Conservation (phyloP, 2,797 vertebrate species). For the Alectoris magna region DNA sequence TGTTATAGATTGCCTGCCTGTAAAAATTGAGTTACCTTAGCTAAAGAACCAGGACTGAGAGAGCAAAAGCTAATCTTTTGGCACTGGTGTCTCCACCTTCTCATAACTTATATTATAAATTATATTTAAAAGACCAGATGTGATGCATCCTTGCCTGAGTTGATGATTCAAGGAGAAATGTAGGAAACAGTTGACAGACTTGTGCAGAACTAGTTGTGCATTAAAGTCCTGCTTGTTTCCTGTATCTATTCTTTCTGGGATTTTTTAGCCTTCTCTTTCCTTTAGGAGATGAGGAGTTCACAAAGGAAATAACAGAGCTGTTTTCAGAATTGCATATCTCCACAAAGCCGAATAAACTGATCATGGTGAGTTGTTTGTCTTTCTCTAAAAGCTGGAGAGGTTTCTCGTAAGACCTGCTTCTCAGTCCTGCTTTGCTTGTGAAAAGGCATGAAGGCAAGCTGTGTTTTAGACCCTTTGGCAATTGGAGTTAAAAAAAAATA, state of each 20-base stretch:
- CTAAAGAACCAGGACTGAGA: background rate
- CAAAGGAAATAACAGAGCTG: constrained; percentile 84
- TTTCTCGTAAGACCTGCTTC: background rate
- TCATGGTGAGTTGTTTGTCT: constrained; percentile 79
- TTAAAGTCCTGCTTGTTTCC: background rate
- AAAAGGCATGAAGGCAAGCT: background rate
- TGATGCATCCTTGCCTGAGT: background rate
- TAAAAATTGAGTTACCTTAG: background rate
- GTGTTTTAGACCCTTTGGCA: background rate
- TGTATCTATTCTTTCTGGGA: background rate
- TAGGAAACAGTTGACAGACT: background rate
- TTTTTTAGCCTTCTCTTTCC: constrained; percentile 47
- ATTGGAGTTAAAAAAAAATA: background rate
- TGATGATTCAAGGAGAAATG: constrained; percentile 1
- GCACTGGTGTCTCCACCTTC: background rate
- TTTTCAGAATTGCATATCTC: constrained; percentile 85
- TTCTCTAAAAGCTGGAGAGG: background rate
- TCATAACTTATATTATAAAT: background rate
- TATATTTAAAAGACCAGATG: background rate
- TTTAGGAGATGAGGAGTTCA: constrained; percentile 89
- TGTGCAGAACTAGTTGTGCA: background rate
- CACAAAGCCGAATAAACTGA: constrained; percentile 85
- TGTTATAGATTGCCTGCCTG: background rate
- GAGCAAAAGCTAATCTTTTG: constrained; percentile 23
- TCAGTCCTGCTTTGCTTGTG: constrained; percentile 15